phyloP scores from a whole-genome alignment of 2,797 vertebrate genomes.

The Arremon brunneinucha region DNA sequence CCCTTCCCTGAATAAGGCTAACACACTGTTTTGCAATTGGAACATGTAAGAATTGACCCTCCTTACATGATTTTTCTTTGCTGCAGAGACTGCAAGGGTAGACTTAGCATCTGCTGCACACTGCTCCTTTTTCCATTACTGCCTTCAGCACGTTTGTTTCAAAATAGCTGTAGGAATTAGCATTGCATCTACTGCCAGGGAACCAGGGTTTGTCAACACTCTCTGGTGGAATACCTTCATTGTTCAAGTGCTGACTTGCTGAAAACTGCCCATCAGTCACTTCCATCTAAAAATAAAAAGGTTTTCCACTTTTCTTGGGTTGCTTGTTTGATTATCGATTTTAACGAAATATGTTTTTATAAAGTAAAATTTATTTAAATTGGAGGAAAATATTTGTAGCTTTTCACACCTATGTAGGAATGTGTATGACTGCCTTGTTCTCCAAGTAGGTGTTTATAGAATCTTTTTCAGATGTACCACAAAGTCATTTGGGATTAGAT shows the following conservation, averaged over 20 bases:
- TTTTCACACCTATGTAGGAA: neutral
- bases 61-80: neutral
- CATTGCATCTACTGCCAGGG: neutral
- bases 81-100: neutral
- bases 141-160: neutral
- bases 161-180: neutral
- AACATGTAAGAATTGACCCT: neutral
- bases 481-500: neutral
- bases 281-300: neutral
- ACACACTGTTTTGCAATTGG: neutral
- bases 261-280: neutral
- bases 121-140: neutral
- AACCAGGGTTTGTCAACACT: neutral
- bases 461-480: neutral
- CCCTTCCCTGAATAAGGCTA: neutral
- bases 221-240: neutral
- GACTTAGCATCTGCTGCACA: neutral
- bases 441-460: neutral
- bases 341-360: neutral
- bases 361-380: neutral
- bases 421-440: neutral
- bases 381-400: neutral
- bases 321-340: neutral
- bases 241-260: neutral
- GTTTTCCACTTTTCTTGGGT: neutral